Base-by-base conservation (phyloP, 2,113 vertebrate species). In the Lipophrys pholis region DNA sequence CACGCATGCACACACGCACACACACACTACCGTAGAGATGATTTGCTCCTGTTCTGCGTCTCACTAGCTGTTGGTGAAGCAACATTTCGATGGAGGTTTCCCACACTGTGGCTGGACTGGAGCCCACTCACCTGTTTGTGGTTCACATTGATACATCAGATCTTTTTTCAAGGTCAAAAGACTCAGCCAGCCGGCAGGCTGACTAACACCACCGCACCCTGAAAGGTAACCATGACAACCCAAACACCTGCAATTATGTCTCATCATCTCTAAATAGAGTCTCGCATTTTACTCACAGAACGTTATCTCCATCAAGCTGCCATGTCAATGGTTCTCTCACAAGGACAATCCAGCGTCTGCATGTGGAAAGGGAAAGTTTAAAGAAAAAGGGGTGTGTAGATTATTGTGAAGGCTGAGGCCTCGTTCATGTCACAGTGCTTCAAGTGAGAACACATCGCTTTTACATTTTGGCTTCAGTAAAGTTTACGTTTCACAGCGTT, bases 101-200 rank as follows among this genome's bases (percentile, higher is more conserved):
- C 80, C 48, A 56, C 61, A 76, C 43, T 5, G 70, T 65, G 51
- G 51, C 55, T 73, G 82, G 41, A 72, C 67, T 43, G 67, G 38
- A 78, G 82, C 83, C 75, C 76, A 85, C 86, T 82, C 74, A 71
- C 82, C 79, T 69, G 65, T 73, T 66, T 43, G 38, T 67, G 56
- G 70, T 64, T 84, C 68, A 36, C 78, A 76, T 81, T 55, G 68
- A 84, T 45, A 76, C 61, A 70, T 73, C 61, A 54, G 58, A 72
- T 46, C 73, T 72, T 62, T 67, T 62, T 48, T 30, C 86, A 87
- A 90, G 80, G 88, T 87, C 76, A 85, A 79, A 81, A 81, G 81
- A 88, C 55, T 77, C 61, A 81, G 56, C 50, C 39, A 0, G 49
- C 69, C 36, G 77, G 78, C 78, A 82, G 67, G 59, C 38, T 52